A percentile compares a stretch with the other conserved stretches of the same genome.
phyloP scores from a whole-genome alignment of 2,888 invertebrate species.

The Alloscopus bannaensis region DNA sequence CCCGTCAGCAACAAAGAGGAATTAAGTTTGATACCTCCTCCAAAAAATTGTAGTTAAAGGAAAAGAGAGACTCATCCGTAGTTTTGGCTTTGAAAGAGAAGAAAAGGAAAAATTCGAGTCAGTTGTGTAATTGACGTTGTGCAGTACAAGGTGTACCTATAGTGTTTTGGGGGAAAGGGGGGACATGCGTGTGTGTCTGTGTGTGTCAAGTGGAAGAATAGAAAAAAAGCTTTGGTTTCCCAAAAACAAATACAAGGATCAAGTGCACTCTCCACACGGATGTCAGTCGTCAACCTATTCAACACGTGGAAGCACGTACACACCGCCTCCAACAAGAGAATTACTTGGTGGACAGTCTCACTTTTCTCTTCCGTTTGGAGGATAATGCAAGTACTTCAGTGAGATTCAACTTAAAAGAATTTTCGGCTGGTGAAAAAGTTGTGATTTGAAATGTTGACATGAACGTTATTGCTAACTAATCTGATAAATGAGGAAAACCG shows the following conservation, averaged over 20 bases:
- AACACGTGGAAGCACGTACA: too few relatives aligned
- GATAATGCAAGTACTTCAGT: not conserved
- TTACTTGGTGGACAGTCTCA: too few relatives aligned
- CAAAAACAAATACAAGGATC: constrained; percentile 54
- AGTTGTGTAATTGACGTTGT: constrained; percentile 1
- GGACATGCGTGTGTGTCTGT: not conserved
- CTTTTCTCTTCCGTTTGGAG: not conserved
- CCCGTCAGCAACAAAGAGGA: not conserved
- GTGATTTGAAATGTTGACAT: too few relatives aligned
- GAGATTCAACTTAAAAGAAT: not conserved
- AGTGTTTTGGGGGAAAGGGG: not conserved
- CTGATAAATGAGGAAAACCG: too few relatives aligned
- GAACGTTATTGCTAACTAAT: too few relatives aligned
- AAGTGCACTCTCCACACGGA: constrained; percentile 52
- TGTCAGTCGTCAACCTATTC: constrained; percentile 37
- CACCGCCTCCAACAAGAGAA: too few relatives aligned
- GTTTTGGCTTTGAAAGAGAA: too few relatives aligned
- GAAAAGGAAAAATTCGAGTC: too few relatives aligned
- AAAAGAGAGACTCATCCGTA: too few relatives aligned
- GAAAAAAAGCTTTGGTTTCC: constrained; percentile 2
- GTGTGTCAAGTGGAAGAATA: constrained; percentile 12
- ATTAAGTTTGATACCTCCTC: too few relatives aligned
- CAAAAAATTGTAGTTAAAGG: too few relatives aligned
- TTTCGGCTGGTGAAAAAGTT: too few relatives aligned
- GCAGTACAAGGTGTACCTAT: not conserved